phyloP scores from a whole-genome alignment of 2,888 invertebrate species.

The Stenolophus ochropezus region DNA sequence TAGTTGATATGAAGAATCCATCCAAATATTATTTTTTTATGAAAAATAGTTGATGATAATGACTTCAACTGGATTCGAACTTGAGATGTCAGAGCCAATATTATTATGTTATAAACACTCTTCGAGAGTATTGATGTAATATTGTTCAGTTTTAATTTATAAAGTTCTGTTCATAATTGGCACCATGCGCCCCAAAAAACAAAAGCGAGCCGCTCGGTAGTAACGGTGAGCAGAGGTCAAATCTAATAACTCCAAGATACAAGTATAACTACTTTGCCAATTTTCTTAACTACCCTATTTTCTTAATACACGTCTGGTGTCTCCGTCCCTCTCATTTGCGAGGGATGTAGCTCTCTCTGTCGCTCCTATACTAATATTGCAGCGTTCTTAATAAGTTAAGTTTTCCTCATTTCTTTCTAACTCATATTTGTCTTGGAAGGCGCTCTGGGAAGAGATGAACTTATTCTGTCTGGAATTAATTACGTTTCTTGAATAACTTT shows the following conservation, averaged over 20 bases:
- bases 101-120: background rate
- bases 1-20: too few relatives aligned
- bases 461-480: conserved; percentile 54
- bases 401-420: conserved; percentile 70
- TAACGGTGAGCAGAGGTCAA: conserved; percentile 66
- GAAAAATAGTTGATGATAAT: too few relatives aligned
- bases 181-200: conserved; percentile 21
- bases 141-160: conserved; percentile 24
- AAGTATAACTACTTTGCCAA: conserved; percentile 71
- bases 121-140: background rate
- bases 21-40: too few relatives aligned
- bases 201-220: conserved; percentile 64
- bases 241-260: conserved; percentile 70
- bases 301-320: conserved; percentile 69
- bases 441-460: conserved; percentile 43
- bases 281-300: conserved; percentile 71
- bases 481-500: conserved; percentile 59
- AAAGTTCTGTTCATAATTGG: background rate
- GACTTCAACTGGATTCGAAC: too few relatives aligned
- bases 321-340: conserved; percentile 59
- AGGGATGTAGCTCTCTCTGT: conserved; percentile 63
- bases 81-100: too few relatives aligned
- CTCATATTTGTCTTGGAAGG: conserved; percentile 61
- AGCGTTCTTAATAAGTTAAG: conserved; percentile 71
- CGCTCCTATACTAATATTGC: conserved; percentile 68